A percentile compares a stretch with the other conserved stretches of the same genome.
phyloP scores from a whole-genome alignment of 2,797 vertebrate genomes.

The Potorous gilbertii region DNA sequence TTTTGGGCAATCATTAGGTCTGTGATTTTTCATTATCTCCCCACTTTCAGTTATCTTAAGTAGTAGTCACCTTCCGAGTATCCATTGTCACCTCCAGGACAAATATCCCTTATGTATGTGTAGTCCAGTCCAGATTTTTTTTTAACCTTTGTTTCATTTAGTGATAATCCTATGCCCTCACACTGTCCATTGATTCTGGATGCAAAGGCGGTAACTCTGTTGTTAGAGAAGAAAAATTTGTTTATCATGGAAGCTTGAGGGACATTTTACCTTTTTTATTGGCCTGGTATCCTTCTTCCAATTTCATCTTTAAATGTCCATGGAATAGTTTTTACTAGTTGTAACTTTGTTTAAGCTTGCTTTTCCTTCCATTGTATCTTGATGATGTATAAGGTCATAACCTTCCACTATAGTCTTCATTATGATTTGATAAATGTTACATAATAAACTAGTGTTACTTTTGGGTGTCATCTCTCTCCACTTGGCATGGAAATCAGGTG shows the following conservation, averaged over 20 bases:
- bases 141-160: background rate
- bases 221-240: background rate
- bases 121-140: background rate
- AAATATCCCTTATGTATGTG: background rate
- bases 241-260: background rate
- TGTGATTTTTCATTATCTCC: background rate
- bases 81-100: background rate
- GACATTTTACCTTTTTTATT: background rate
- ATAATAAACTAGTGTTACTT: background rate
- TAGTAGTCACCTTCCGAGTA: too few species aligned
- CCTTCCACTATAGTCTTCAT: background rate
- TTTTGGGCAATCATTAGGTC: background rate
- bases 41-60: background rate
- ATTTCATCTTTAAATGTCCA: background rate
- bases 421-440: background rate
- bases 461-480: background rate
- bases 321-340: background rate
- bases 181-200: background rate
- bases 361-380: background rate
- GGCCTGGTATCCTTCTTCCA: background rate
- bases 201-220: background rate
- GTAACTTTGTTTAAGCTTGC: background rate
- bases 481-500: background rate
- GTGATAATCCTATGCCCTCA: background rate
- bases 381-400: background rate